Evolutionary conservation across 2,888 invertebrate genomes (phyloP), one percentile per base, ranked within the genome.

Genomic region (Oxytorus armatus): DNA sequence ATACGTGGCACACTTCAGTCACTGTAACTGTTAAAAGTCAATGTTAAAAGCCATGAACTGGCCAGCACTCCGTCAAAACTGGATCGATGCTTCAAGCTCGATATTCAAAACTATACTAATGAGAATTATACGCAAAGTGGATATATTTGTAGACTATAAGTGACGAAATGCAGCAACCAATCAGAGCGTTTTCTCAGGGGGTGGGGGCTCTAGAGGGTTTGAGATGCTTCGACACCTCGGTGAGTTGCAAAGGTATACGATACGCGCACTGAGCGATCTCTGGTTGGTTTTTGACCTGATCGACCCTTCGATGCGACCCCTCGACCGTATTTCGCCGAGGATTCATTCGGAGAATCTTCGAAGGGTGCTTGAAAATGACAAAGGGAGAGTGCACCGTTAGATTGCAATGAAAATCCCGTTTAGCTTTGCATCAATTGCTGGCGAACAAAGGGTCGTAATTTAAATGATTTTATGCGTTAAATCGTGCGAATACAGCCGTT

Each of bases 91-190:
- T 23, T 55, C 51, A 8, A 53, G 5, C 42, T 68, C 63, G 63
- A 51, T 73, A 49, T 63, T 63, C 68, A 73, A 80, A 77, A 63
- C 49, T 55, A 23, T 49, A 77, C 80, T 80, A 51, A 77, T 49
- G 68, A 63, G 23, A 36, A 39, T 51, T 47, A 49, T 55, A n/a
- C 4, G 36, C 57, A 47, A 61, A 47, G n/a, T 36, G 61, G 42
- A 55, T 36, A 44, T 49, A 68, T 69, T 39, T 42, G 39, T 25
- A 23, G 21, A 39, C 10, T 21, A 16, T 23, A 39, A 65, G 25
- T 18, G 51, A 11, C 25, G 39, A 44, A 25, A 18, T 18, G 33
- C 10, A 36, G 18, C 59, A 51, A 39, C 79, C 75, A 79, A 79
- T 79, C 39, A 18, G 47, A 59, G 47, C 4, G 29, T 5, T 33